Evolutionary conservation across 2,888 invertebrate species (phyloP).

Genomic region (Phanerotoma sp.): DNA sequence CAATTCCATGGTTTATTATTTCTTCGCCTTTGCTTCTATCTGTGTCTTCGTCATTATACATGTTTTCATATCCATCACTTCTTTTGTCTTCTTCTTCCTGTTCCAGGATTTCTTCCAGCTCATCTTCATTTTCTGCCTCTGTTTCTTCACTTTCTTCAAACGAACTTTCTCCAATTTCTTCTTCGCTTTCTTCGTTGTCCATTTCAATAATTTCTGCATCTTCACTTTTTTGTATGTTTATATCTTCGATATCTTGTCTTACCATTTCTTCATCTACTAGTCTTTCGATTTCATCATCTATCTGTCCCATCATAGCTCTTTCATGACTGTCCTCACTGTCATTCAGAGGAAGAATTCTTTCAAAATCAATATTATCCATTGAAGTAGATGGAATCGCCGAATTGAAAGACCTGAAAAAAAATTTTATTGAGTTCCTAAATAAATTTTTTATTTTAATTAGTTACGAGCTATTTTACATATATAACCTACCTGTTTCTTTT

Average conservation of each 20-base stretch:
- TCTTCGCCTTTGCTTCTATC: not conserved
- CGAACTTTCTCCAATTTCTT: not conserved
- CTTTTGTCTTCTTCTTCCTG: not conserved
- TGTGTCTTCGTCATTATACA: not conserved
- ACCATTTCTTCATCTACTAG: not conserved
- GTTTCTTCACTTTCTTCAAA: not conserved
- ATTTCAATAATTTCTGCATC: not conserved
- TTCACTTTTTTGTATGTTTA: not conserved
- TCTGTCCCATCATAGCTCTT: not conserved
- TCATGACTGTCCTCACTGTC: not conserved
- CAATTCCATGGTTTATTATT: not conserved
- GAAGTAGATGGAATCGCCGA: not conserved
- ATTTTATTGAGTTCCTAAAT: not conserved
- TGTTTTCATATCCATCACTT: not conserved
- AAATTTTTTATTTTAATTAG: not conserved
- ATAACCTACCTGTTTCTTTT: not conserved
- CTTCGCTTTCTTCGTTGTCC: not conserved
- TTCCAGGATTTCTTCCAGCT: not conserved
- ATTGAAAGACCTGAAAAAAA: not conserved
- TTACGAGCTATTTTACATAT: not conserved
- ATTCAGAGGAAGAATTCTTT: not conserved
- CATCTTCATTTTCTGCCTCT: not conserved
- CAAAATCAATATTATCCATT: not conserved
- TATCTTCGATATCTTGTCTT: not conserved
- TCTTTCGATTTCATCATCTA: not conserved